phyloP scores from a whole-genome alignment of 2,113 vertebrate species.

The Cyanocitta stelleri region DNA sequence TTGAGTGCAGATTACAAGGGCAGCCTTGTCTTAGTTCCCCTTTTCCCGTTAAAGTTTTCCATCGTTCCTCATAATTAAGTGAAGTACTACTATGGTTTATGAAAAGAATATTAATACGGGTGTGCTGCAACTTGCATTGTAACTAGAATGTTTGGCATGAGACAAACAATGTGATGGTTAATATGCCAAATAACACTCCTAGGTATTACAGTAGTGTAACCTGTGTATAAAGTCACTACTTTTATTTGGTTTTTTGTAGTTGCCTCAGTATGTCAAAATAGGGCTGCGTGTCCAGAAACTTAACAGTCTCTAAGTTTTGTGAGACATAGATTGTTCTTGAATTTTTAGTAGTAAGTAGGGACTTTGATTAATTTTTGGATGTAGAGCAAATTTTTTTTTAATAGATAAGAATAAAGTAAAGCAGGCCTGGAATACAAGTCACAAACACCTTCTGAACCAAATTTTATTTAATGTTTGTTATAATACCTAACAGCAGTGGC shows the following conservation, averaged over 20 bases:
- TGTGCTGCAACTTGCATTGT: background rate
- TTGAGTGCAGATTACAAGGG: background rate
- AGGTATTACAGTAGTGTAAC: background rate
- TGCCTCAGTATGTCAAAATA: background rate
- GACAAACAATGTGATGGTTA: background rate
- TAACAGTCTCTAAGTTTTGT: background rate
- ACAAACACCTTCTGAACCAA: background rate
- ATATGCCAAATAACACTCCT: background rate
- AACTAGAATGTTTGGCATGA: background rate
- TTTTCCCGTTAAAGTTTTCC: constrained; percentile 19
- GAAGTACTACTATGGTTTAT: background rate
- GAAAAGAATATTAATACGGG: background rate
- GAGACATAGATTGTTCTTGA: background rate
- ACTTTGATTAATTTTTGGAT: background rate
- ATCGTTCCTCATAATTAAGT: background rate
- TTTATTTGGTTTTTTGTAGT: background rate
- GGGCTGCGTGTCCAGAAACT: background rate
- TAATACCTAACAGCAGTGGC: background rate
- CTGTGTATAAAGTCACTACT: background rate
- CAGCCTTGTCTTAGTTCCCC: background rate
- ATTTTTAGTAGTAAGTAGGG: background rate
- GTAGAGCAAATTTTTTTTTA: background rate
- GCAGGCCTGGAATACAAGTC: background rate
- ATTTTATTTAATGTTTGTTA: background rate
- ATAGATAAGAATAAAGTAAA: background rate